Conservation (phyloP, 2,113 vertebrate genomes). For the Phyllostomus discolor region DNA sequence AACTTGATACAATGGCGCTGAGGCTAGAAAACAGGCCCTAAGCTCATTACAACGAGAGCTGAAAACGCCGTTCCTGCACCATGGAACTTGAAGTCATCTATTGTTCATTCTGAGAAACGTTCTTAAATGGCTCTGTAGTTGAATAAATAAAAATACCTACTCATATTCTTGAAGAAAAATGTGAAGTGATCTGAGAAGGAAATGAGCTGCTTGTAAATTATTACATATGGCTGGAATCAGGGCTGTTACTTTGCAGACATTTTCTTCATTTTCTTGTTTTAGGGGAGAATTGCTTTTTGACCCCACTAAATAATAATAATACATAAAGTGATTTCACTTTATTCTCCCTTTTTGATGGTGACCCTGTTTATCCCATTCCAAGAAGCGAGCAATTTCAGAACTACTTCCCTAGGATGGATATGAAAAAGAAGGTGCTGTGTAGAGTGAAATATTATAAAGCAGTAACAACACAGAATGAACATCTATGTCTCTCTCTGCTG, state of each 20-base stretch:
- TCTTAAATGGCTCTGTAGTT: background rate
- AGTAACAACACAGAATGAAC: background rate
- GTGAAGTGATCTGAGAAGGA: background rate
- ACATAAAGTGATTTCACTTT: background rate
- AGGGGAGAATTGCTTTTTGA: background rate
- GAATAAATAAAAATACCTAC: background rate
- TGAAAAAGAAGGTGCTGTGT: background rate
- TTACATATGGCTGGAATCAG: background rate
- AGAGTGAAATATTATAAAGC: background rate
- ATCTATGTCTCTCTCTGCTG: background rate
- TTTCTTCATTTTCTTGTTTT: background rate
- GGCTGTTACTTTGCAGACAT: background rate
- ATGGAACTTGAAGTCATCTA: background rate
- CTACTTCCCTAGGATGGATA: background rate
- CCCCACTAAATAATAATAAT: background rate
- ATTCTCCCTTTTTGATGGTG: background rate
- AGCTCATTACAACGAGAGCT: background rate
- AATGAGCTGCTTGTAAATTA: background rate
- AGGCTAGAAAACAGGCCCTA: background rate
- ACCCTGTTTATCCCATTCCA: background rate
- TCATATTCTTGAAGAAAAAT: conserved; percentile 1
- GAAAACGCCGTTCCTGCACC: background rate
- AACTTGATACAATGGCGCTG: background rate
- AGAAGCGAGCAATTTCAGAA: conserved; percentile 11
- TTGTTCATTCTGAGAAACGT: background rate